phyloP scores from a whole-genome alignment of 2,888 invertebrate genomes.

The Archips xylosteana region DNA sequence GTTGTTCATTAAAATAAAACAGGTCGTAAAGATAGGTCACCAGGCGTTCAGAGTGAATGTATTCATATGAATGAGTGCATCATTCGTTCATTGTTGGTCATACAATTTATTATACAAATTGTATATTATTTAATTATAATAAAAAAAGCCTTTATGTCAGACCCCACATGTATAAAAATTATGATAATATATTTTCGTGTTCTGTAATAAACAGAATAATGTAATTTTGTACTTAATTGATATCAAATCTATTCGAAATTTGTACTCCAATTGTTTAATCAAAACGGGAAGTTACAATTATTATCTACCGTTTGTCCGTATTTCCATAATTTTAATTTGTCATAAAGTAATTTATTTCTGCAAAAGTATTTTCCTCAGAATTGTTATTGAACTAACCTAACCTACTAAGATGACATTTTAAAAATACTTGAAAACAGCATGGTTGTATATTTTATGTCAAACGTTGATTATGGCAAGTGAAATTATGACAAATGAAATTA shows the following conservation, averaged over 20 bases:
- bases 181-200: constrained; percentile 51
- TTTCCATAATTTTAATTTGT: too few species aligned
- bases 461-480: too few species aligned
- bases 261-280: background rate
- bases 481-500: too few species aligned
- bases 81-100: constrained; percentile 44
- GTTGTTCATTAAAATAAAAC: background rate
- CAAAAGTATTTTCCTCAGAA: too few species aligned
- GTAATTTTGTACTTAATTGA: constrained; percentile 72
- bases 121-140: constrained; percentile 48
- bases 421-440: too few species aligned
- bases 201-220: constrained; percentile 55
- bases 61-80: constrained; percentile 43
- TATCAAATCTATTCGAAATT: constrained; percentile 51
- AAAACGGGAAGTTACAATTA: background rate
- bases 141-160: constrained; percentile 56
- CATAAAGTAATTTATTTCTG: too few species aligned
- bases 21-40: constrained; percentile 35
- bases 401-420: too few species aligned
- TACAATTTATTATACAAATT: constrained; percentile 45
- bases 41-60: constrained; percentile 47
- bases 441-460: too few species aligned
- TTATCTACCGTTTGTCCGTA: too few species aligned
- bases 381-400: too few species aligned
- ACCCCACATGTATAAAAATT: constrained; percentile 51